Evolutionary conservation across 1,140 invertebrate species (phyloP).

Genomic region (Trinorchestia longiramus): DNA sequence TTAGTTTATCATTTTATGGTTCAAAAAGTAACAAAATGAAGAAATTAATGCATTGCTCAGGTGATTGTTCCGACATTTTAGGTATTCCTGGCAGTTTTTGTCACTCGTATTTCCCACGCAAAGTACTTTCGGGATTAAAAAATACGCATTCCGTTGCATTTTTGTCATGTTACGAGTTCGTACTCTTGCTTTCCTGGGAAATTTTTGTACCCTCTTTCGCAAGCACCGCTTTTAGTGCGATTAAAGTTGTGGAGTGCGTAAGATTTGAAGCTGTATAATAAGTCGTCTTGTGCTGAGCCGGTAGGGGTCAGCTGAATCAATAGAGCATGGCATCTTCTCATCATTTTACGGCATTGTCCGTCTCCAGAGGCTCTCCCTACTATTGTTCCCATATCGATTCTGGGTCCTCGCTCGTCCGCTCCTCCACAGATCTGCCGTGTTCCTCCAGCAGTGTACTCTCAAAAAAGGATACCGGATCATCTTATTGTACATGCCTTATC

Average conservation of each 20-base stretch:
- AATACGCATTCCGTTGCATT: background rate
- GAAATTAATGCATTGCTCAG: background rate
- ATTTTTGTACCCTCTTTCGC: slow-evolving; percentile 11
- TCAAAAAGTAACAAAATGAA: background rate
- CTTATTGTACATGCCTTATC: slow-evolving; percentile 39
- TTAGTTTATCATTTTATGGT: background rate
- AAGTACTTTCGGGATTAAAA: slow-evolving; percentile 20
- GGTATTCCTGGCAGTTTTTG: background rate
- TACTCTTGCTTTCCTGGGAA: background rate
- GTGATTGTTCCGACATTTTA: background rate
- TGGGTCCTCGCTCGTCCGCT: background rate
- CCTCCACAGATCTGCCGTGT: background rate
- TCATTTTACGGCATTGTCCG: slow-evolving; percentile 55
- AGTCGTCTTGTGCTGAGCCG: slow-evolving; percentile 31
- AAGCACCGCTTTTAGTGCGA: slow-evolving; percentile 19
- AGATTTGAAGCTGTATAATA: slow-evolving; percentile 37
- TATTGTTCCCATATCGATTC: slow-evolving; percentile 48
- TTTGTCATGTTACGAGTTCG: background rate
- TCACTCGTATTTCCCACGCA: background rate
- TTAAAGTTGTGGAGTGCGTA: slow-evolving; percentile 1
- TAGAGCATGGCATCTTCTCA: slow-evolving; percentile 54
- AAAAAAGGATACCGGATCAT: slow-evolving; percentile 49
- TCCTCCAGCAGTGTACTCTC: slow-evolving; percentile 12
- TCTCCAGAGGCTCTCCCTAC: slow-evolving; percentile 47
- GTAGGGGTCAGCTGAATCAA: slow-evolving; percentile 52